These are phyloP conservation scores for Rhinoderma darwinii DNA, from an alignment of 2,113 vertebrate genomes.

Conservation along the genomic window DNA sequence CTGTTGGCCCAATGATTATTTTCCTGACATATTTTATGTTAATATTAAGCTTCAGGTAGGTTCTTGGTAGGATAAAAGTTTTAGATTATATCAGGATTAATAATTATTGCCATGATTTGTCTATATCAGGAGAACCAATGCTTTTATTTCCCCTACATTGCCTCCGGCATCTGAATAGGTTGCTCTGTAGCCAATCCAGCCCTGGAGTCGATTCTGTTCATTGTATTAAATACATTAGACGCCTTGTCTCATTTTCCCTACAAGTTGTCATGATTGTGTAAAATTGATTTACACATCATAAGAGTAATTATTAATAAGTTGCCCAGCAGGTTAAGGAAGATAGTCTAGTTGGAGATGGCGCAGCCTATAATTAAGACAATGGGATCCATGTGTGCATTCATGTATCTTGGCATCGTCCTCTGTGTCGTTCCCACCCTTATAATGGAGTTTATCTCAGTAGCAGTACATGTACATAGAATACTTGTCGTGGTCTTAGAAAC, in stretches of 20 bases:
- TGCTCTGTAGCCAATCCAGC: not conserved
- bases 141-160: not conserved
- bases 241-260: not conserved
- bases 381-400: not conserved
- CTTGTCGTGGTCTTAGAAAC: no score
- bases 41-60: no score
- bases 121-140: no score
- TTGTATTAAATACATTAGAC: not conserved
- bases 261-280: not conserved
- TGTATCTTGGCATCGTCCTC: not conserved
- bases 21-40: no score
- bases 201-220: not conserved
- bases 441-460: not conserved
- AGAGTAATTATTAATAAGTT: not conserved
- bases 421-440: not conserved
- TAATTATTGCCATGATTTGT: no score
- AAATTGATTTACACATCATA: not conserved
- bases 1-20: no score
- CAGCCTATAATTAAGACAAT: slow-evolving; percentile 34
- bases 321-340: slow-evolving; percentile 20
- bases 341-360: not conserved
- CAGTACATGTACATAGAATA: not conserved
- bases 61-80: no score
- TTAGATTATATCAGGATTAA: not conserved
- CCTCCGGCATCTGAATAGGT: not conserved